A percentile compares a stretch with the other conserved stretches of the same genome.
phyloP scores from a whole-genome alignment of 2,113 vertebrate genomes.

The Elephantulus edwardii region DNA sequence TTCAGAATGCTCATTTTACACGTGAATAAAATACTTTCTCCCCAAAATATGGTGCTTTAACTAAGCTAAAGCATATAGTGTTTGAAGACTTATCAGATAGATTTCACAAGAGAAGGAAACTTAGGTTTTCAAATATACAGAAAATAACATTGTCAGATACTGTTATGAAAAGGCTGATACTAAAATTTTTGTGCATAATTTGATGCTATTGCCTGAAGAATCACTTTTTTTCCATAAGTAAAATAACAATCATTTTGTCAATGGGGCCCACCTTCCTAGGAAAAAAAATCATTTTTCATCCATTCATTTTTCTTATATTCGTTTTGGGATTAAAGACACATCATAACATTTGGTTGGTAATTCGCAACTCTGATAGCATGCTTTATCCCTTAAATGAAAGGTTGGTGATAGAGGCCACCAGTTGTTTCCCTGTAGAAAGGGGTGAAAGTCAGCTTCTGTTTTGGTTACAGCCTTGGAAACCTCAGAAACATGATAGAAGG shows the following conservation, averaged over 20 bases:
- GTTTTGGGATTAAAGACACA: not conserved
- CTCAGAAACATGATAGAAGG: too few relatives aligned
- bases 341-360: not conserved
- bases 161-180: not conserved
- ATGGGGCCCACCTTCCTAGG: not conserved
- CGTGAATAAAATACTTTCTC: constrained; percentile 26
- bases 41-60: constrained; percentile 60
- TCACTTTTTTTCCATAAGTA: not conserved
- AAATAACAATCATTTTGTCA: not conserved
- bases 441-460: too few relatives aligned
- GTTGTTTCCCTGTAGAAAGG: too few relatives aligned
- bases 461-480: too few relatives aligned
- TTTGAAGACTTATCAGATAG: not conserved
- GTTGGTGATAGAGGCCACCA: too few relatives aligned
- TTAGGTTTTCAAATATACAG: not conserved
- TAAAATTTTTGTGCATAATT: not conserved
- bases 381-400: too few relatives aligned
- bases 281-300: not conserved
- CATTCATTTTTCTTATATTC: not conserved
- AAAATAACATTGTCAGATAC: not conserved
- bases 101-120: not conserved
- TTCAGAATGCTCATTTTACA: constrained; percentile 41
- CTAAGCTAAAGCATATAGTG: constrained; percentile 40
- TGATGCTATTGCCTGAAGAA: not conserved
- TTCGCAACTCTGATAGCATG: too few relatives aligned